A percentile compares a stretch with the other conserved stretches of the same genome.
These are phyloP conservation scores for Capromys pilorides DNA, from an alignment of 2,797 vertebrate species.

Conservation along the genomic window DNA sequence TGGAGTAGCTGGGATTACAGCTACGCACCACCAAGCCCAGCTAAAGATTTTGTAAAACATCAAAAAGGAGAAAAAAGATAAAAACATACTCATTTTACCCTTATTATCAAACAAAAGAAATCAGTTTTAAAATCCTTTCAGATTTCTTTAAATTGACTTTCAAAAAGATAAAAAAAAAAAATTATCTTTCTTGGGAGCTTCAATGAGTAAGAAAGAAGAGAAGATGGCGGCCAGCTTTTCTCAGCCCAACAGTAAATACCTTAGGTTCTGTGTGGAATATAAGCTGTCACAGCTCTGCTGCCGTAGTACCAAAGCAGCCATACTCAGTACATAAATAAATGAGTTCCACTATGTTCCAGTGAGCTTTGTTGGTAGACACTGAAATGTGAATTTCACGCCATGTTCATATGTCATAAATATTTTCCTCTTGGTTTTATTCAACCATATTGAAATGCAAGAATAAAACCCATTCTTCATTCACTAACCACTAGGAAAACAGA, in stretches of 20 bases:
- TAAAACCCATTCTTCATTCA: background rate
- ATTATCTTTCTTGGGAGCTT: background rate
- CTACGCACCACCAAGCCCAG: background rate
- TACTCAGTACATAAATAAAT: background rate
- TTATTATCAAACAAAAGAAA: background rate
- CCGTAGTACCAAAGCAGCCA: background rate
- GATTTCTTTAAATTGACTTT: constrained; percentile 4
- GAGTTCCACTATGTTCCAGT: background rate
- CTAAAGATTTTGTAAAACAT: background rate
- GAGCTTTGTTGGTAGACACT: background rate
- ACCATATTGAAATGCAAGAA: constrained; percentile 22
- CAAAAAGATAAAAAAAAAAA: background rate
- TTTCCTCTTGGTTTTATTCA: background rate
- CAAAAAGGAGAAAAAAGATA: background rate
- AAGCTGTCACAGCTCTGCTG: background rate
- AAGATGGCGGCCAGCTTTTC: background rate
- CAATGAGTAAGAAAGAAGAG: background rate
- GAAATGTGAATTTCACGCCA: constrained; percentile 23
- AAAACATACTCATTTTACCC: constrained; percentile 23
- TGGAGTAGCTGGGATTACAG: background rate
- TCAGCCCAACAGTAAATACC: background rate
- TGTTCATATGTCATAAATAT: constrained; percentile 15
- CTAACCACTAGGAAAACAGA: background rate
- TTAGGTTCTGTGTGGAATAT: background rate
- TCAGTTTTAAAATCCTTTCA: background rate